Evolutionary conservation across 2,797 vertebrate species (phyloP).

Genomic region (Ctenochaetus hawaiiensis): DNA sequence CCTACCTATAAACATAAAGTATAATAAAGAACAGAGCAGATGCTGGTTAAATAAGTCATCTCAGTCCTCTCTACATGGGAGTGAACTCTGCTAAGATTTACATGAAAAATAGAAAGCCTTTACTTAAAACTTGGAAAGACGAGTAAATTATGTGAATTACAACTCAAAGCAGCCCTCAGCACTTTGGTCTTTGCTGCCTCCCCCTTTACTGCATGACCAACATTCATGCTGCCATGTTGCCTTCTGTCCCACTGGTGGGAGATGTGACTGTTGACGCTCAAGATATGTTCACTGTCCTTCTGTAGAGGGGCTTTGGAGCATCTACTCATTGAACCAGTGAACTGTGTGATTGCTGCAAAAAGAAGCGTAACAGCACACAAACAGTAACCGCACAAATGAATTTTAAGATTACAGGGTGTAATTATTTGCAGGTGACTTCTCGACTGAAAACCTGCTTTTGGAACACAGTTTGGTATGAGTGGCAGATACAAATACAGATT

Average conservation of each 20-base stretch:
- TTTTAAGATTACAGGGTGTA: background rate
- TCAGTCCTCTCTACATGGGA: background rate
- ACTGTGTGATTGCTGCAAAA: background rate
- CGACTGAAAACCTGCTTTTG: background rate
- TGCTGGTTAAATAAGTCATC: conserved; percentile 12
- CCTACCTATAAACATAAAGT: background rate
- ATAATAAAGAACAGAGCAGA: background rate
- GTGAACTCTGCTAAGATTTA: conserved; percentile 7
- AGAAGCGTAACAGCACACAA: background rate
- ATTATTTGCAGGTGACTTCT: background rate
- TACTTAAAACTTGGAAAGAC: conserved; percentile 15
- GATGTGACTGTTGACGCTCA: conserved; percentile 55
- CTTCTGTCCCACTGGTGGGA: conserved; percentile 72
- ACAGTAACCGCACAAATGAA: background rate
- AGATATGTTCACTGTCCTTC: conserved; percentile 50
- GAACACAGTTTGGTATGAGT: background rate
- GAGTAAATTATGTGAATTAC: conserved; percentile 45
- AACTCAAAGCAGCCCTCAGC: conserved; percentile 48
- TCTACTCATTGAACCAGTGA: conserved; percentile 18
- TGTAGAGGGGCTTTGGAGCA: conserved; percentile 26
- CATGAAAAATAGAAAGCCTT: conserved; percentile 14
- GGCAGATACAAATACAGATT: conserved; percentile 1
- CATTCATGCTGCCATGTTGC: conserved; percentile 64
- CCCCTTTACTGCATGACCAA: conserved; percentile 61
- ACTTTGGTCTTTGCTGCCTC: conserved; percentile 42